A percentile compares a stretch with the other conserved stretches of the same genome.
phyloP scores from a whole-genome alignment of 2,888 invertebrate genomes.

The Rhodophaea formosa region DNA sequence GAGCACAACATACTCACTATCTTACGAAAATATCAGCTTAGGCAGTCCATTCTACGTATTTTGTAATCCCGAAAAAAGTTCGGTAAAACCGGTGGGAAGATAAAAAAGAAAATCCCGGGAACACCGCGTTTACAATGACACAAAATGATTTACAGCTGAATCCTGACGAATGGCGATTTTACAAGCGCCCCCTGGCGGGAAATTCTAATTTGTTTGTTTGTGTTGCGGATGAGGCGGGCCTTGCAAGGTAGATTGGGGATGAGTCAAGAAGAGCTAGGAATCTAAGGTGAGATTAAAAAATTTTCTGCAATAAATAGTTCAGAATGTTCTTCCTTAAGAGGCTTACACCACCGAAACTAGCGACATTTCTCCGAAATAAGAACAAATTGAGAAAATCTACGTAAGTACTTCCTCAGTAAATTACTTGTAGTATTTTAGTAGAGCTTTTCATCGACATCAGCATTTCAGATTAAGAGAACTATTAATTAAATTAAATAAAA shows the following conservation, averaged over 20 bases:
- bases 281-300: too few relatives aligned
- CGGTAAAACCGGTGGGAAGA: constrained; percentile 31
- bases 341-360: too few relatives aligned
- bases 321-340: too few relatives aligned
- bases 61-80: background rate
- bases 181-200: constrained; percentile 21
- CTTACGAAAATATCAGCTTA: background rate
- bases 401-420: too few relatives aligned
- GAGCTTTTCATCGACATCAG: too few relatives aligned
- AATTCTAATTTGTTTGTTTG: constrained; percentile 29
- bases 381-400: too few relatives aligned
- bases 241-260: constrained; percentile 5
- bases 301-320: too few relatives aligned
- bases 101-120: constrained; percentile 25
- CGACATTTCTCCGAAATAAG: too few relatives aligned
- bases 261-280: background rate
- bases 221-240: constrained; percentile 7
- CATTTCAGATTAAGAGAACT: too few relatives aligned
- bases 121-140: constrained; percentile 26
- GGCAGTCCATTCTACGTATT: background rate
- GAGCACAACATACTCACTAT: background rate
- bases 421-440: too few relatives aligned
- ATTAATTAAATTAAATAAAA: too few relatives aligned
- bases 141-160: constrained; percentile 33
- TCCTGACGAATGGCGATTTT: constrained; percentile 32